Evolutionary conservation across 2,797 vertebrate species (phyloP), one percentile per base, ranked within the genome.

Genomic region (Sphenopsis melanotis): DNA sequence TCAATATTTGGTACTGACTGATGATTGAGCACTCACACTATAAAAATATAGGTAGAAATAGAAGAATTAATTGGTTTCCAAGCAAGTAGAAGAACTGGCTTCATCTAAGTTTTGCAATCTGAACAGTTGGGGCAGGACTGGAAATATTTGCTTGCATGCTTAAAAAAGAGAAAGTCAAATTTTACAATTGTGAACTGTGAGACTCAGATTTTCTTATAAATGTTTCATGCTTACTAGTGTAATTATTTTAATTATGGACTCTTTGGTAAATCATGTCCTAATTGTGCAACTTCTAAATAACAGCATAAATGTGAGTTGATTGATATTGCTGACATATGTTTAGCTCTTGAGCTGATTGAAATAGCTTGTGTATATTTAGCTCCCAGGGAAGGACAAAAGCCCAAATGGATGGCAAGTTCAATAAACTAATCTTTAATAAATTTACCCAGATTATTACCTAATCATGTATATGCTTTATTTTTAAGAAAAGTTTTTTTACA

Each of bases 351-450:
- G 32, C 24, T 74, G 29, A 64, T 36, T 92, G 30, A 91, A 80
- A 85, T 74, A 59, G 32, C 66, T 96, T 47, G 30, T 63, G 34
- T 64, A 34, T 88, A 70, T 80, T 93, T 74, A 92, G 66, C 36
- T 91, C 56, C 68, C 52, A 63, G 30, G 68, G 46, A 77, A 88
- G 20, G 44, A 79, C 59, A 85, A 91, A 96, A 77, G 44, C 60
- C 50, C 56, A 82, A 86, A 85, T 63, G 44, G 49, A 81, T 56
- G 21, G 44, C 7, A 90, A 92, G 37, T 63, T 95, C 82, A 88
- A 60, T 41, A 90, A 93, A 79, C 15, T 63, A 94, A 89, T 57
- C 52, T 20, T 81, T 90, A 93, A 90, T 89, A 95, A 93, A 92
- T 37, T 53, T 49, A 47, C 32, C 22, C 42, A 47, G 46, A 59